phyloP scores from a whole-genome alignment of 2,113 vertebrate genomes.

The Terrapene triunguis region DNA sequence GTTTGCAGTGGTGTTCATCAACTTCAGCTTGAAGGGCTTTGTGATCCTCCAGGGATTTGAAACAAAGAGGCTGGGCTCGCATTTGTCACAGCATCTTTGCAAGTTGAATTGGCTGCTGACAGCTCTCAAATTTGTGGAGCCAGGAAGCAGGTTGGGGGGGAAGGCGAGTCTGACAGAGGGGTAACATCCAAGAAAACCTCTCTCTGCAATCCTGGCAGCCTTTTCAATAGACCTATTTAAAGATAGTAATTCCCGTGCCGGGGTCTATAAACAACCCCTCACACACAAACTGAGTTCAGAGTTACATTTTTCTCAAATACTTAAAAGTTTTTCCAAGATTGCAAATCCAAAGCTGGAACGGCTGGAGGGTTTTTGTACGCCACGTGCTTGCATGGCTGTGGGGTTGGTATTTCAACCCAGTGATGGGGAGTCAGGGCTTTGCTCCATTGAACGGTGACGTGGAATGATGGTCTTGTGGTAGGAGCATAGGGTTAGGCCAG shows the following conservation, averaged over 20 bases:
- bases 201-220: fast-evolving
- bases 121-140: neutral
- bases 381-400: neutral
- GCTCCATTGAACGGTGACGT: neutral
- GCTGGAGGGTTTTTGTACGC: neutral
- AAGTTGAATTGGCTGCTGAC: neutral
- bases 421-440: neutral
- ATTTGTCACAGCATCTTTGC: fast-evolving
- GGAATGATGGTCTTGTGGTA: neutral
- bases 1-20: neutral
- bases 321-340: neutral
- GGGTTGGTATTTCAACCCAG: neutral
- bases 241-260: fast-evolving
- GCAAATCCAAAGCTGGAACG: neutral
- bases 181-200: neutral
- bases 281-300: neutral
- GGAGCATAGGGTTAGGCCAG: neutral
- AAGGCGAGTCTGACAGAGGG: fast-evolving
- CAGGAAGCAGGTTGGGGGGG: neutral
- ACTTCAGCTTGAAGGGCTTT: neutral
- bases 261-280: neutral
- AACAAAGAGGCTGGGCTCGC: fast-evolving
- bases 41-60: fast-evolving
- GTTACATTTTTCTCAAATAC: neutral
- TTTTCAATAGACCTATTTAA: neutral